Evolutionary conservation across 2,888 invertebrate species (phyloP).

Genomic region (Folsomia candida): DNA sequence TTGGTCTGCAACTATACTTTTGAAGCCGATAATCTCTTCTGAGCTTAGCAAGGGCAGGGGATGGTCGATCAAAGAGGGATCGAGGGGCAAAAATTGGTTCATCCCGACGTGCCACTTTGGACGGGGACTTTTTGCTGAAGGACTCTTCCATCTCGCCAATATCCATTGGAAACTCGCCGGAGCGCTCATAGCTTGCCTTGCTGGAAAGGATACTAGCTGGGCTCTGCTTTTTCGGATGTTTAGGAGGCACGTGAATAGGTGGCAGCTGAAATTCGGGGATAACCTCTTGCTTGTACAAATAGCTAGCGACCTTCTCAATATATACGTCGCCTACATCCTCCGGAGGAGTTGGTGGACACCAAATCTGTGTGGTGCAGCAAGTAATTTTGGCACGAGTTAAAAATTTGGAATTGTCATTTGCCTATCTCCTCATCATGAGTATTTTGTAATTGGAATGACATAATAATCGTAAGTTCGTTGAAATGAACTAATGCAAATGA

Average conservation of each 20-base stretch:
- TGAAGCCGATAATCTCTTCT: constrained; percentile 74
- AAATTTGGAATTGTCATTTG: too few species aligned
- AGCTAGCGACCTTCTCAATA: constrained; percentile 71
- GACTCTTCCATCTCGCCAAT: constrained; percentile 5
- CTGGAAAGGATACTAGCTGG: neutral
- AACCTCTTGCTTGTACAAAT: constrained; percentile 72
- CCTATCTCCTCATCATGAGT: neutral
- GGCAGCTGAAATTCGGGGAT: constrained; percentile 79
- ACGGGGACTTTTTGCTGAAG: constrained; percentile 40
- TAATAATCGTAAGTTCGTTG: neutral
- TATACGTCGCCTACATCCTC: constrained; percentile 88
- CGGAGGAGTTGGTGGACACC: constrained; percentile 96
- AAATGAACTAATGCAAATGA: neutral
- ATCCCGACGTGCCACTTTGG: constrained; percentile 64
- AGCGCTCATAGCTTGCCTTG: neutral
- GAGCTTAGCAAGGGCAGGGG: constrained; percentile 71
- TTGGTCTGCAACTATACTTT: constrained; percentile 58
- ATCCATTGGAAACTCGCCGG: constrained; percentile 10
- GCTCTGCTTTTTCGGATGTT: constrained; percentile 39
- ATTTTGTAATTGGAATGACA: neutral
- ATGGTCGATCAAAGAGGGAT: constrained; percentile 77
- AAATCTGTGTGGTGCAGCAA: constrained; percentile 68
- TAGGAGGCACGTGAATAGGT: constrained; percentile 63
- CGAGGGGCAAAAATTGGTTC: constrained; percentile 73
- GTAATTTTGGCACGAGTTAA: too few species aligned